A percentile compares a stretch with the other conserved stretches of the same genome.
Conservation (phyloP, 2,888 invertebrate genomes). For the Helicoverpa assulta region DNA sequence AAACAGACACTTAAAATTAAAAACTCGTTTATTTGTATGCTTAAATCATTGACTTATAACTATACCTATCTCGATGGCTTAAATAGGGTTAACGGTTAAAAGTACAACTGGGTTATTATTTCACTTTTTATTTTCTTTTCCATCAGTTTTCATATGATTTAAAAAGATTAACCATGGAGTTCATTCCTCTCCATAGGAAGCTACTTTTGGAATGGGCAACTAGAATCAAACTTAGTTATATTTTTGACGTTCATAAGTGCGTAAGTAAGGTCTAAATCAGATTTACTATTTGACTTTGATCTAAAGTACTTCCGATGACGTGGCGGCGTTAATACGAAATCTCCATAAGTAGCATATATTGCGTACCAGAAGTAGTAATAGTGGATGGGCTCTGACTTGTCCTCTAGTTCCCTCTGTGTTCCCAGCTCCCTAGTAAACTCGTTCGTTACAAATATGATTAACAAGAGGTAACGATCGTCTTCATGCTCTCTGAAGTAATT, state of each 20-base stretch:
- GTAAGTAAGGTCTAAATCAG: not conserved
- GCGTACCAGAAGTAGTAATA: not conserved
- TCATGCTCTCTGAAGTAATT: not conserved
- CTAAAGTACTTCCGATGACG: not conserved
- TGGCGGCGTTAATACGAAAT: not conserved
- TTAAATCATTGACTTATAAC: too few relatives aligned
- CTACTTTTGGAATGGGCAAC: too few relatives aligned
- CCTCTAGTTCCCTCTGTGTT: not conserved
- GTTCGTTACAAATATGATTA: not conserved
- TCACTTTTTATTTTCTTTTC: not conserved
- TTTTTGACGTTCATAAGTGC: too few relatives aligned
- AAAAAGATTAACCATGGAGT: too few relatives aligned
- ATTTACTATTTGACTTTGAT: not conserved
- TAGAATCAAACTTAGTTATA: too few relatives aligned
- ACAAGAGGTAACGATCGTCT: not conserved
- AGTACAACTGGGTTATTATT: not conserved
- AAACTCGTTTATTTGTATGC: too few relatives aligned
- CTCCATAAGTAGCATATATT: not conserved
- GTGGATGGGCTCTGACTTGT: not conserved
- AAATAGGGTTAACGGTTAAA: too few relatives aligned
- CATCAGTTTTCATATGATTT: not conserved
- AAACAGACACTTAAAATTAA: too few relatives aligned
- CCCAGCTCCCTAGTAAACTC: not conserved
- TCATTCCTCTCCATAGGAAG: too few relatives aligned
- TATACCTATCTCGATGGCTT: too few relatives aligned